phyloP scores from a whole-genome alignment of 1,140 invertebrate species.

The Trinorchestia longiramus region DNA sequence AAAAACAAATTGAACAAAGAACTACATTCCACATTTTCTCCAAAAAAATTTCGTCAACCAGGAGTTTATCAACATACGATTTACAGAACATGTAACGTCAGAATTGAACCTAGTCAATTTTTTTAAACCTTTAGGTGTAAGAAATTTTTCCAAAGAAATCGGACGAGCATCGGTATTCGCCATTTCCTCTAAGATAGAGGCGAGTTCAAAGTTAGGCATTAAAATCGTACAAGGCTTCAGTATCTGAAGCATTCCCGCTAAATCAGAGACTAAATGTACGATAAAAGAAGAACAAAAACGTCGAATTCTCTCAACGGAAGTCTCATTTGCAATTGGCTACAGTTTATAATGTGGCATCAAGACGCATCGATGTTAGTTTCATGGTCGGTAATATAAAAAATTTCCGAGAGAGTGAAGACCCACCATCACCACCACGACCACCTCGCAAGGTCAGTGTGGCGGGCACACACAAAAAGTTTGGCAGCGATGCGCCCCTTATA shows the following conservation, averaged over 20 bases:
- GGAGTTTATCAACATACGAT: neutral
- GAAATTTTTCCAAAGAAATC: too few species aligned
- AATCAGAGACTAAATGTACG: neutral
- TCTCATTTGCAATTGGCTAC: neutral
- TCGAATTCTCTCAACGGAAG: neutral
- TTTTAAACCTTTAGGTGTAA: too few species aligned
- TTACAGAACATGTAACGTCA: too few species aligned
- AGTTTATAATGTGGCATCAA: neutral
- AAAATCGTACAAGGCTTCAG: too few species aligned
- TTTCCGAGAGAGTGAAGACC: neutral
- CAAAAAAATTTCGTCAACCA: neutral
- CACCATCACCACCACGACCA: neutral
- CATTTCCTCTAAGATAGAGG: too few species aligned
- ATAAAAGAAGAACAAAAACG: neutral
- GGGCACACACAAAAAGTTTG: slow-evolving; percentile 17
- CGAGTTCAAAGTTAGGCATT: too few species aligned
- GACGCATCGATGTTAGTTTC: neutral
- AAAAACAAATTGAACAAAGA: neutral
- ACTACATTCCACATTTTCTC: neutral
- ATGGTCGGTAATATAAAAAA: neutral
- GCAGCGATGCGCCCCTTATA: neutral
- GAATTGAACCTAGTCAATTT: too few species aligned
- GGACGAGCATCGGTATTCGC: too few species aligned
- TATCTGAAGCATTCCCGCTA: too few species aligned
- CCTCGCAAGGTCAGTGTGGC: neutral